Percentiles rank a stretch among this genome's conserved stretches.
Conservation (phyloP, 2,888 invertebrate genomes). For the Epinotia bilunana region DNA sequence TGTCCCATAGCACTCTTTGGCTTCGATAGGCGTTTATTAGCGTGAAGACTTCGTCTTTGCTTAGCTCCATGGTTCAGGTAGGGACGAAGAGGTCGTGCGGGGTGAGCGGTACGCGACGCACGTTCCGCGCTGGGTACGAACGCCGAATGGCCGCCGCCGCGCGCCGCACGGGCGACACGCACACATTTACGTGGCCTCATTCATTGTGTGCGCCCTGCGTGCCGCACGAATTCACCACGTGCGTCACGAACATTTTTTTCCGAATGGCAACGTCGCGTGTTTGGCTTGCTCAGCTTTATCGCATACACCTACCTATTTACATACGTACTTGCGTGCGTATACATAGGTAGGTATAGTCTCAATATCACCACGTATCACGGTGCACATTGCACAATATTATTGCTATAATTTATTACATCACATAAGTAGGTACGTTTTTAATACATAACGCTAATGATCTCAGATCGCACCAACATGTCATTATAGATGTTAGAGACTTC, state of each 20-base stretch:
- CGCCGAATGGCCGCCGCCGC: conserved; percentile 32
- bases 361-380: not conserved
- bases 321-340: not conserved
- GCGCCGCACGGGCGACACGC: conserved; percentile 14
- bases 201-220: conserved; percentile 21
- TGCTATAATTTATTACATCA: not conserved
- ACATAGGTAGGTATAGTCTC: not conserved
- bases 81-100: not conserved
- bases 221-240: conserved; percentile 31
- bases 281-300: not conserved
- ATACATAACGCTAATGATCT: too few species aligned
- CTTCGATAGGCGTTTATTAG: conserved; percentile 32
- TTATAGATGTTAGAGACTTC: too few species aligned
- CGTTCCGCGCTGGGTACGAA: conserved; percentile 22
- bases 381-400: not conserved
- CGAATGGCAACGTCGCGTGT: conserved; percentile 33
- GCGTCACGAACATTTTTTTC: conserved; percentile 26
- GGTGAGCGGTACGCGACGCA: conserved; percentile 21
- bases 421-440: too few species aligned
- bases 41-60: conserved; percentile 33
- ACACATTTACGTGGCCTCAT: conserved; percentile 22
- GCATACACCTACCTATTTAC: conserved; percentile 5
- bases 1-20: conserved; percentile 33
- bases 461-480: too few species aligned
- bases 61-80: conserved; percentile 27